phyloP scores from a whole-genome alignment of 2,888 invertebrate genomes.

The Odontocolon sp. region DNA sequence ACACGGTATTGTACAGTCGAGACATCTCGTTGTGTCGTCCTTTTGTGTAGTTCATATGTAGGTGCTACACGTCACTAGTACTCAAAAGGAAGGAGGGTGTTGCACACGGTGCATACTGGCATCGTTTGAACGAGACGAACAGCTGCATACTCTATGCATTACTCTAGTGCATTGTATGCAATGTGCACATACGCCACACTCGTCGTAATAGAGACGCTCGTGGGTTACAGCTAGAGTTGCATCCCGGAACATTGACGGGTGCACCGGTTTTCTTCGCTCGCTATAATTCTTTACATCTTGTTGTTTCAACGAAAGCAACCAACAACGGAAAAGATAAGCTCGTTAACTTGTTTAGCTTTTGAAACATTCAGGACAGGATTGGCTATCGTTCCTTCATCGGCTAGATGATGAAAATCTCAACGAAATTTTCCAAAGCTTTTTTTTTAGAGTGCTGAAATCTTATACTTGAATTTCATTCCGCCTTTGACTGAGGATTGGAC shows the following conservation, averaged over 20 bases:
- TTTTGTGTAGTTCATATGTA: conserved; percentile 45
- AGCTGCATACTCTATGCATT: conserved; percentile 44
- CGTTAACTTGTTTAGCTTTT: conserved; percentile 42
- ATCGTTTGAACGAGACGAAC: conserved; percentile 36
- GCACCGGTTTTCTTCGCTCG: conserved; percentile 57
- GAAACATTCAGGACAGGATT: conserved; percentile 46
- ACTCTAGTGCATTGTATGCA: conserved; percentile 60
- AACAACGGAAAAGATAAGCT: conserved; percentile 39
- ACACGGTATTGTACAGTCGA: conserved; percentile 29
- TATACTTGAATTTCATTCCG: too few species aligned
- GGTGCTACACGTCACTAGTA: conserved; percentile 41
- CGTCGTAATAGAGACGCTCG: conserved; percentile 69
- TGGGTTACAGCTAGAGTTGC: conserved; percentile 60
- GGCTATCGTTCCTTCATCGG: neutral
- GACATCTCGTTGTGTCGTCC: conserved; percentile 45
- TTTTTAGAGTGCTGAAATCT: neutral
- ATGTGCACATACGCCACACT: conserved; percentile 51
- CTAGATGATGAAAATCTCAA: neutral
- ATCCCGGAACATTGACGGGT: neutral
- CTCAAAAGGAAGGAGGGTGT: conserved; percentile 39
- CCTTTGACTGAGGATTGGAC: too few species aligned
- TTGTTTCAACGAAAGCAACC: conserved; percentile 55
- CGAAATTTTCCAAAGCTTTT: neutral
- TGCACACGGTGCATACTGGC: conserved; percentile 46
- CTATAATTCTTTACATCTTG: conserved; percentile 64